Percentiles rank a stretch among this genome's conserved stretches.
These are phyloP conservation scores for Sminthurides bifidus DNA, from an alignment of 1,140 invertebrate species.

Conservation along the genomic window DNA sequence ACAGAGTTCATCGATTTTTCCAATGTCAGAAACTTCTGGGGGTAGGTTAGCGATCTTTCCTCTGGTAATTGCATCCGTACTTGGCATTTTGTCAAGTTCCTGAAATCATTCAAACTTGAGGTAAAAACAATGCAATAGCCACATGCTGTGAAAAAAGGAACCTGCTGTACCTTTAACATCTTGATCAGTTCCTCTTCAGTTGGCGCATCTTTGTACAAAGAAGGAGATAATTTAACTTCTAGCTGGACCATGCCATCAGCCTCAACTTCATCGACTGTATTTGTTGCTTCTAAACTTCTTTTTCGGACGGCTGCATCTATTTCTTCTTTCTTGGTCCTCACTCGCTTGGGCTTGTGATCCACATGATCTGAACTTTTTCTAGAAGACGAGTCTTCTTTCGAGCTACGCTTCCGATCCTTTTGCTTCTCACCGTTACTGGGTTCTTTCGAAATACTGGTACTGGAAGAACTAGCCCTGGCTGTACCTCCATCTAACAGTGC, in stretches of 20 bases:
- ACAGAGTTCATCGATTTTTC: conserved; percentile 23
- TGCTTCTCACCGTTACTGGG: background rate
- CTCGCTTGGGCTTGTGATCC: conserved; percentile 2
- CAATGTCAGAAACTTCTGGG: conserved; percentile 82
- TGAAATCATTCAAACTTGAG: conserved; percentile 39
- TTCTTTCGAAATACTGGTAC: background rate
- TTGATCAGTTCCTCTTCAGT: conserved; percentile 79
- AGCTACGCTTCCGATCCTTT: background rate
- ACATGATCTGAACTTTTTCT: background rate
- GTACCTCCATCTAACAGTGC: background rate
- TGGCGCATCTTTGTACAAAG: conserved; percentile 68
- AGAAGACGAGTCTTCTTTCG: background rate
- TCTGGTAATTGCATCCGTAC: conserved; percentile 78
- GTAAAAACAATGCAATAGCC: background rate
- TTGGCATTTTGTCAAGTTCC: conserved; percentile 85
- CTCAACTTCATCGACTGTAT: conserved; percentile 28
- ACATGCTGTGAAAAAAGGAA: background rate
- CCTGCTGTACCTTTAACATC: conserved; percentile 47
- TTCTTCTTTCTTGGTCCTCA: conserved; percentile 22
- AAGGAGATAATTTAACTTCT: conserved; percentile 33
- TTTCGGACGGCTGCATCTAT: conserved; percentile 17
- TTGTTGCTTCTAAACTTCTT: conserved; percentile 21
- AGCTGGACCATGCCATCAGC: conserved; percentile 27
- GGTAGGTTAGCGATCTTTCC: conserved; percentile 87
- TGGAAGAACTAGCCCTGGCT: background rate